Percentiles rank a stretch among this genome's conserved stretches.
phyloP scores from a whole-genome alignment of 2,797 vertebrate species.

The Ispidina picta region DNA sequence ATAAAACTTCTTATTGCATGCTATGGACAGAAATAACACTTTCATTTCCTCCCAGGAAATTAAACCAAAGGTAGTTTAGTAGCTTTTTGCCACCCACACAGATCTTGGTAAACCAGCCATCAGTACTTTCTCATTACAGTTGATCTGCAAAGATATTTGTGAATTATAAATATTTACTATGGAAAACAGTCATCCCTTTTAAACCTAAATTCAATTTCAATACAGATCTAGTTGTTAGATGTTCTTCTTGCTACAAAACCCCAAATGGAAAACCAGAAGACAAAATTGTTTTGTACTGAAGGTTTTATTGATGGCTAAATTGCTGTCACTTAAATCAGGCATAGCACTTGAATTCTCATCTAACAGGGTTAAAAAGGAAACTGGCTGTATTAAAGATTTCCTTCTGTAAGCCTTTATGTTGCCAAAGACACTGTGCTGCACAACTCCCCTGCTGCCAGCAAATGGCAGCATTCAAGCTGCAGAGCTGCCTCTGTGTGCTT shows the following conservation, averaged over 20 bases:
- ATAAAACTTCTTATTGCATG: not conserved
- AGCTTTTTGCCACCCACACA: not conserved
- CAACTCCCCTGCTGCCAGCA: not conserved
- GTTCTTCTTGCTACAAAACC: not conserved
- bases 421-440: not conserved
- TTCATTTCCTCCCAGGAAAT: not conserved
- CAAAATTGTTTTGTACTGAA: conserved; percentile 3
- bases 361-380: not conserved
- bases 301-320: conserved; percentile 58
- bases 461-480: not conserved
- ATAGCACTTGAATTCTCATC: not conserved
- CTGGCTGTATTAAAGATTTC: not conserved
- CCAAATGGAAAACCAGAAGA: not conserved
- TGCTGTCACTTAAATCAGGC: conserved; percentile 13
- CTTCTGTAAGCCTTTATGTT: not conserved
- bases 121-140: not conserved
- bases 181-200: not conserved
- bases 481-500: not conserved
- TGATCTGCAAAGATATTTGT: not conserved
- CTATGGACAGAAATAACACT: not conserved
- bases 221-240: not conserved
- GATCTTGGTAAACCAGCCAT: not conserved
- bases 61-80: not conserved
- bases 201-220: not conserved
- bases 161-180: not conserved